A percentile compares a stretch with the other conserved stretches of the same genome.
These are phyloP conservation scores for Verasper variegatus DNA, from an alignment of 2,113 vertebrate species.

Conservation along the genomic window DNA sequence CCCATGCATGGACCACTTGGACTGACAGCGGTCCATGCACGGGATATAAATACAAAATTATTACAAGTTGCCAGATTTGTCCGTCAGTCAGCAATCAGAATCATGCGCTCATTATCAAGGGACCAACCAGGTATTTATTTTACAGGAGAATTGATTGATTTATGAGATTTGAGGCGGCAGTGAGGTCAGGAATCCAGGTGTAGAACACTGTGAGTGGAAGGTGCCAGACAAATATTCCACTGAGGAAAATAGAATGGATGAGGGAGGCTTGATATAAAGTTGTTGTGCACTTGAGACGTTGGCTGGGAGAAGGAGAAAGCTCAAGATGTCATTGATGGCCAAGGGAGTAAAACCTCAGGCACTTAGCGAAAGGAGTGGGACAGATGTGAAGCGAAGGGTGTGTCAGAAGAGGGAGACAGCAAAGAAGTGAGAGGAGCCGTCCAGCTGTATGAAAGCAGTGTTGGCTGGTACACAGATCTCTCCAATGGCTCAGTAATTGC, in stretches of 20 bases:
- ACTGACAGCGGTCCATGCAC: neutral
- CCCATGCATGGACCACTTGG: neutral
- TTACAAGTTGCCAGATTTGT: conserved; percentile 23
- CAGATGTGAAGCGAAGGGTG: conserved; percentile 46
- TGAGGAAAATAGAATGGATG: conserved; percentile 31
- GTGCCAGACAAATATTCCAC: conserved; percentile 30
- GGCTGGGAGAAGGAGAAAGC: conserved; percentile 22
- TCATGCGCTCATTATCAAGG: conserved; percentile 6
- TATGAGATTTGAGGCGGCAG: conserved; percentile 41
- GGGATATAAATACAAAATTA: neutral
- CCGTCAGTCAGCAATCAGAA: conserved; percentile 32
- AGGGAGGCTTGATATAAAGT: conserved; percentile 28
- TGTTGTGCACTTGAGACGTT: conserved; percentile 18
- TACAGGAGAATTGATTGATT: conserved; percentile 65
- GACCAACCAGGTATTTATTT: conserved; percentile 50
- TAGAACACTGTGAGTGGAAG: conserved; percentile 11
- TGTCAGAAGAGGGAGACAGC: conserved; percentile 39
- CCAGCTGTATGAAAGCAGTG: conserved; percentile 52
- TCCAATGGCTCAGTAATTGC: conserved; percentile 44
- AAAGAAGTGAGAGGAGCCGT: neutral
- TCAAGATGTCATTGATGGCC: conserved; percentile 39
- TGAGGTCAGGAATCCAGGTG: conserved; percentile 62
- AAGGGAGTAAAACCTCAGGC: conserved; percentile 36
- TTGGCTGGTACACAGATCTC: conserved; percentile 26
- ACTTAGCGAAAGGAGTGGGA: conserved; percentile 14